Evolutionary conservation across 2,888 invertebrate genomes (phyloP).

Genomic region (Boloria selene): DNA sequence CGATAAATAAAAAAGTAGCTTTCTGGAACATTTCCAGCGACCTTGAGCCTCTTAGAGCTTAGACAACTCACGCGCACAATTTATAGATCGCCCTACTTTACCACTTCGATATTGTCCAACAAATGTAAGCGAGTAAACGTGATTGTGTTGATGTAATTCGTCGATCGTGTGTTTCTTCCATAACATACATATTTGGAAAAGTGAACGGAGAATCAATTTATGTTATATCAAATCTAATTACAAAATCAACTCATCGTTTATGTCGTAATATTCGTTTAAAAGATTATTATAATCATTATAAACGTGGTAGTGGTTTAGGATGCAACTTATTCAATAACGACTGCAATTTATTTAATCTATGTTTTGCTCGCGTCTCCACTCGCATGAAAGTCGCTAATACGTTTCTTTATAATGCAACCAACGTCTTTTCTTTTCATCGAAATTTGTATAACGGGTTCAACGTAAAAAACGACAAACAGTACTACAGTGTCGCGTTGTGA

Average conservation of each 20-base stretch:
- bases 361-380: no score
- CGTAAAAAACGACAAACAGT: no score
- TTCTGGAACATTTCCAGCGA: slow-evolving; percentile 77
- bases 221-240: slow-evolving; percentile 5
- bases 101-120: slow-evolving; percentile 42
- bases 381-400: no score
- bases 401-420: no score
- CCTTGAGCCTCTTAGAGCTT: slow-evolving; percentile 71
- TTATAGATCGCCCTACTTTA: slow-evolving; percentile 72
- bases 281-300: slow-evolving; percentile 6
- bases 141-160: slow-evolving; percentile 30
- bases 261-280: slow-evolving; percentile 13
- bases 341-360: neutral
- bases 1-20: slow-evolving; percentile 48
- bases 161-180: slow-evolving; percentile 24
- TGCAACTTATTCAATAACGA: neutral
- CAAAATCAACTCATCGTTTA: slow-evolving; percentile 20
- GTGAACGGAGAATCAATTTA: slow-evolving; percentile 31
- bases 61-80: slow-evolving; percentile 65
- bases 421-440: no score
- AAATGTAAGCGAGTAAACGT: slow-evolving; percentile 19
- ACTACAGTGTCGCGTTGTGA: no score
- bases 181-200: slow-evolving; percentile 24
- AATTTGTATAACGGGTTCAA: no score
- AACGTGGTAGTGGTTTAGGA: slow-evolving; percentile 4